phyloP scores from a whole-genome alignment of 2,113 vertebrate species.

The Trematocara macrostoma region DNA sequence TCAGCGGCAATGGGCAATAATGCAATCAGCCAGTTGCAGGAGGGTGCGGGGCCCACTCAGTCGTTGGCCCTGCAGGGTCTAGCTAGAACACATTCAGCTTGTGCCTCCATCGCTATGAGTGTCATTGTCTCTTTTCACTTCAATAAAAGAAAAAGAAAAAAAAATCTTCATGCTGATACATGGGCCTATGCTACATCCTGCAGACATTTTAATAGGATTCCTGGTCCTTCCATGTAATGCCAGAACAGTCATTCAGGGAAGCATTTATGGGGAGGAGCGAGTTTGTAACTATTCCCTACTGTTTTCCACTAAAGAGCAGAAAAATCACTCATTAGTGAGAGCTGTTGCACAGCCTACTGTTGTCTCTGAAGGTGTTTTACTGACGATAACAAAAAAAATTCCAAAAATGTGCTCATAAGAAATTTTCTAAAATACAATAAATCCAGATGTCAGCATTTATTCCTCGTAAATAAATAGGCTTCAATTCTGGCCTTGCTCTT shows the following conservation, averaged over 20 bases:
- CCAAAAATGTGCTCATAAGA: neutral
- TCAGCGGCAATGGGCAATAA: slow-evolving; percentile 36
- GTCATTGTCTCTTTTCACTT: slow-evolving; percentile 23
- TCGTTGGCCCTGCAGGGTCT: slow-evolving; percentile 25
- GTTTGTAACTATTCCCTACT: neutral
- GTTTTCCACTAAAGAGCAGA: neutral
- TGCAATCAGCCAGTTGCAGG: slow-evolving; percentile 28
- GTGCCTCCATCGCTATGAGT: slow-evolving; percentile 24
- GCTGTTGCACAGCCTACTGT: neutral
- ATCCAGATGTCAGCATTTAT: neutral
- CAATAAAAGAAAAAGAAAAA: slow-evolving; percentile 28
- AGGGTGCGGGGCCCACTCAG: slow-evolving; percentile 2
- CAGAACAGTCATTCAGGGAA: neutral
- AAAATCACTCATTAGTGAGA: neutral
- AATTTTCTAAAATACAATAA: neutral
- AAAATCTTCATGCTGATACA: slow-evolving; percentile 17
- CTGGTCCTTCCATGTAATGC: neutral
- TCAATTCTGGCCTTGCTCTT: neutral
- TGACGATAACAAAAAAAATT: neutral
- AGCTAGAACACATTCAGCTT: slow-evolving; percentile 29
- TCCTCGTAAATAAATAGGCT: neutral
- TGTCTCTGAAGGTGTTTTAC: neutral
- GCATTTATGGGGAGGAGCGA: neutral
- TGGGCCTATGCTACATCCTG: neutral
- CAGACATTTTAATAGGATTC: slow-evolving; percentile 16